phyloP scores from a whole-genome alignment of 2,113 vertebrate genomes.

The Tiliqua scincoides region DNA sequence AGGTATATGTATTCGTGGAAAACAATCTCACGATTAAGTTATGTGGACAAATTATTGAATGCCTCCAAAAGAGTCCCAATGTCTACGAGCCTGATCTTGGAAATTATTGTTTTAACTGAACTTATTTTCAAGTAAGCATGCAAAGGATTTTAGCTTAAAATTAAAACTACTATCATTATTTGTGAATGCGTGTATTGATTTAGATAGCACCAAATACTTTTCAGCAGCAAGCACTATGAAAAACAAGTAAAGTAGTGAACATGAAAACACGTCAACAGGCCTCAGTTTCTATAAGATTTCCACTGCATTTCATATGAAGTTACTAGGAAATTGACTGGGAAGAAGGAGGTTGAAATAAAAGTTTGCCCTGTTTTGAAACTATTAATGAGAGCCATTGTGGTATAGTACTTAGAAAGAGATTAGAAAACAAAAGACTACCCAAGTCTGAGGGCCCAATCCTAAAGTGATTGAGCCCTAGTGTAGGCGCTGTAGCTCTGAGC shows the following conservation, averaged over 20 bases:
- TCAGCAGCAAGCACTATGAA: neutral
- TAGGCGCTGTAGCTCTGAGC: too few relatives aligned
- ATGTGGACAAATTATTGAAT: neutral
- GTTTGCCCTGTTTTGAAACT: neutral
- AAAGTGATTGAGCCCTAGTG: too few relatives aligned
- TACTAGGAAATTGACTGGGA: neutral
- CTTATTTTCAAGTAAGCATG: neutral
- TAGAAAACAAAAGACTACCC: too few relatives aligned
- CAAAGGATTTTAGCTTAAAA: slow-evolving; percentile 16
- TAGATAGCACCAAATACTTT: neutral
- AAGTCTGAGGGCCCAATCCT: too few relatives aligned
- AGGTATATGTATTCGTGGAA: neutral
- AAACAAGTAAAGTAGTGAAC: slow-evolving; percentile 1
- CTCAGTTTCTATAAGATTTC: slow-evolving; percentile 4
- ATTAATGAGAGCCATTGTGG: slow-evolving; percentile 4
- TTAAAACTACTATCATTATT: neutral
- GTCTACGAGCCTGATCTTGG: neutral
- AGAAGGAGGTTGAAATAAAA: slow-evolving; percentile 16
- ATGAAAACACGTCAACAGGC: neutral
- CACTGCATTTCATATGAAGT: neutral
- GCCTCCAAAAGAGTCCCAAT: slow-evolving; percentile 18
- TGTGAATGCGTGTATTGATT: neutral
- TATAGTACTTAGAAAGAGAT: too few relatives aligned
- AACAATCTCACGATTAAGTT: neutral
- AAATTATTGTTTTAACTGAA: neutral